Base-by-base conservation (phyloP, 2,113 vertebrate genomes). In the Phaethon lepturus region DNA sequence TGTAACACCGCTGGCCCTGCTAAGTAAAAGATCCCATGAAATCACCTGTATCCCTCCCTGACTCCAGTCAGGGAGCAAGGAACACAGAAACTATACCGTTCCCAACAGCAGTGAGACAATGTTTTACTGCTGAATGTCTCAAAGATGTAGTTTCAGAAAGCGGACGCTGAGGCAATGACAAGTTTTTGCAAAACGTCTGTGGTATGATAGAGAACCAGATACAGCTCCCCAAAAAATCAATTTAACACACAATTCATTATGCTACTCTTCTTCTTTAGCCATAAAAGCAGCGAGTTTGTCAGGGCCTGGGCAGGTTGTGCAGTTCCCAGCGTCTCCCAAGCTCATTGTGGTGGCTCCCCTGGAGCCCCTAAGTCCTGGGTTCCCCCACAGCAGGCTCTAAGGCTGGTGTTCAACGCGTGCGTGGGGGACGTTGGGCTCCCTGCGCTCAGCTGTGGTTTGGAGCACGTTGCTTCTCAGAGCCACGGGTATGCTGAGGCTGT, bases 401-500 rank as follows among this genome's bases (percentile, higher is more conserved):
- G 53, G 22, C n/a, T 86, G 75, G 6, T 1, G 1, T 28, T 62
- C 1, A 2, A 33, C 10, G 50, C 2, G 26, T 6, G 7, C 31
- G 13, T 6, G 15, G 26, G 6, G 69, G 26, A 79, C 10, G 4
- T 4, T 53, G 44, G 14, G 9, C n/a, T 79, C n/a, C 25, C 2
- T 0, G 2, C 29, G 38, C 24, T 47, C 55, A 33, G 25, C 38
- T 62, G 13, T 42, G 38, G 29, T 53, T 75, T 68, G 26, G 55
- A 81, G 33, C 38, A 44, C 1, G 0, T 12, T 72, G 42, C 3
- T 74, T 17, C 44, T 52, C 64, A 2, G 3, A 68, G 19, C 16
- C 59, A 45, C 6, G 16, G 35, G 22, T 10, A 4, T n/a, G 11
- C 24, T 28, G 49, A 26, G 31, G 56, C n/a, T 80, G 44, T 38